Percentiles rank a stretch among this genome's conserved stretches.
Evolutionary conservation across 2,113 vertebrate genomes (phyloP).

Genomic region (Podarcis muralis): DNA sequence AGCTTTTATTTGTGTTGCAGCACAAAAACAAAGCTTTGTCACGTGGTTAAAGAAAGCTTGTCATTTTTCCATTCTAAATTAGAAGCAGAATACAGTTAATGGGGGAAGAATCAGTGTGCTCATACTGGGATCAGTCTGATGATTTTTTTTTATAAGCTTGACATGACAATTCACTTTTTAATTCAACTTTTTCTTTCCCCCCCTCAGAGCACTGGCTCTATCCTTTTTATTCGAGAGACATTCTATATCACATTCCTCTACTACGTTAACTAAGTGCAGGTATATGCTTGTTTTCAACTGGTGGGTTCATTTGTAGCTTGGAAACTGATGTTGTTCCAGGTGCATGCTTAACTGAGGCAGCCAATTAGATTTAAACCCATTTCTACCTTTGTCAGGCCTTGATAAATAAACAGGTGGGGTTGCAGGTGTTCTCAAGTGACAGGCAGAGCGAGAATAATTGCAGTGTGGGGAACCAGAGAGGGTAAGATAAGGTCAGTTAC

Average conservation of each 20-base stretch:
- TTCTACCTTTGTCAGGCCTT: fast-evolving
- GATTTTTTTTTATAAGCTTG: conserved; percentile 9
- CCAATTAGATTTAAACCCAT: not conserved
- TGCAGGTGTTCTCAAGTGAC: not conserved
- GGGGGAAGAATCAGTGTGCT: conserved; percentile 32
- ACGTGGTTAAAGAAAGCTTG: fast-evolving
- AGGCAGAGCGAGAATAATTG: not conserved
- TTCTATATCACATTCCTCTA: not conserved
- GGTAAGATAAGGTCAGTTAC: not conserved
- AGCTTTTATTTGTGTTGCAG: conserved; percentile 18
- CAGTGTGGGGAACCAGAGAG: not conserved
- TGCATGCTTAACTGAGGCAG: not conserved
- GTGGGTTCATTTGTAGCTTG: not conserved
- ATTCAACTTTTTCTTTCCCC: conserved; percentile 42
- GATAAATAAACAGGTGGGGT: not conserved
- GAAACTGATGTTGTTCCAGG: not conserved
- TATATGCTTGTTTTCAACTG: not conserved
- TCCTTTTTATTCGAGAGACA: conserved; percentile 2
- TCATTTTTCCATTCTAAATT: conserved; percentile 1
- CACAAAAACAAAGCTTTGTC: not conserved
- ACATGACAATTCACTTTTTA: conserved; percentile 49
- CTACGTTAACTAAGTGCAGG: not conserved
- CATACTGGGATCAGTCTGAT: no score
- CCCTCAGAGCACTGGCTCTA: not conserved
- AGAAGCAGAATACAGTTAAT: conserved; percentile 17